A percentile compares a stretch with the other conserved stretches of the same genome.
phyloP scores from a whole-genome alignment of 2,797 vertebrate species.

The Spinibarbus caldwelli region DNA sequence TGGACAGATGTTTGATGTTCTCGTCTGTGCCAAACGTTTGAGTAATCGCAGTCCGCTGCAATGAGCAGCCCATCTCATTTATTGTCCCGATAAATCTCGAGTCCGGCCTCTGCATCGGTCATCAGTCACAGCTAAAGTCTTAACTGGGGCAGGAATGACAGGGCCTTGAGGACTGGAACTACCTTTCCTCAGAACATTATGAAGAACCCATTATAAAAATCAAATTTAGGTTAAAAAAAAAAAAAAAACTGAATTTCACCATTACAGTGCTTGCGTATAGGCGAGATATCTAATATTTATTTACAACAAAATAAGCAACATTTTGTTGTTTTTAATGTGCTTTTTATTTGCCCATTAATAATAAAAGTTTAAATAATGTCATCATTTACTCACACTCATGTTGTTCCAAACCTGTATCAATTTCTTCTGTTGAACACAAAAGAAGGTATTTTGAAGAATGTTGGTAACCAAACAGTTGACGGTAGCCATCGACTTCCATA shows the following conservation, averaged over 20 bases:
- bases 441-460: too few species aligned
- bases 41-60: slow-evolving; percentile 33
- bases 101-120: slow-evolving; percentile 51
- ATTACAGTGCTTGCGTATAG: not conserved
- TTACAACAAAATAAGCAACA: not conserved
- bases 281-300: slow-evolving; percentile 8
- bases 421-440: not conserved
- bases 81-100: slow-evolving; percentile 61
- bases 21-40: slow-evolving; percentile 27
- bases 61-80: slow-evolving; percentile 56
- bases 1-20: slow-evolving; percentile 48
- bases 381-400: not conserved
- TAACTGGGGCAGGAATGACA: slow-evolving; percentile 62
- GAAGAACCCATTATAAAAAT: slow-evolving; percentile 27
- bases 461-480: too few species aligned
- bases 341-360: not conserved
- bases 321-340: not conserved
- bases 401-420: not conserved
- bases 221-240: slow-evolving; percentile 10
- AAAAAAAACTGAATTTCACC: not conserved
- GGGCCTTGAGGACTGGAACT: slow-evolving; percentile 46
- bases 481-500: not conserved
- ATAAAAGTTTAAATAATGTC: not conserved
- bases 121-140: slow-evolving; percentile 60
- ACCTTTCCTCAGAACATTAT: slow-evolving; percentile 34